Percentiles rank a stretch among this genome's conserved stretches.
phyloP scores from a whole-genome alignment of 2,888 invertebrate genomes.

The Drosophila aldrichi region DNA sequence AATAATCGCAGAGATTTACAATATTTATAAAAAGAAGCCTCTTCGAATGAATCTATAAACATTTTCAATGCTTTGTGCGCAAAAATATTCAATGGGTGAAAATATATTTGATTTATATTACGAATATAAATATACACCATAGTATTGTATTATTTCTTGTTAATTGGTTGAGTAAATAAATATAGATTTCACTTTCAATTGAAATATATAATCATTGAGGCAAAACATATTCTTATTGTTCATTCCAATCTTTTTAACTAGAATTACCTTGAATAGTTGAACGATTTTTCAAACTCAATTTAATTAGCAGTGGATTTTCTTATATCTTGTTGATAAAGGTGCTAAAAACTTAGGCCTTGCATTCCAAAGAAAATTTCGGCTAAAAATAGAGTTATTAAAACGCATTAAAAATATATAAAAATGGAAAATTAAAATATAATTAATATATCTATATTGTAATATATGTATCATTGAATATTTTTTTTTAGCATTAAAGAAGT shows the following conservation, averaged over 20 bases:
- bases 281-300: slow-evolving; percentile 1
- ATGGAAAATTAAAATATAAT: too few relatives aligned
- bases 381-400: neutral
- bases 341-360: neutral
- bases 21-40: slow-evolving; percentile 23
- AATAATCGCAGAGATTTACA: slow-evolving; percentile 1
- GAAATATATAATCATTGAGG: neutral
- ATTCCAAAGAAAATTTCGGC: neutral
- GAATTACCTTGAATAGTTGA: neutral
- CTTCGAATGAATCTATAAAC: neutral
- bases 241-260: neutral
- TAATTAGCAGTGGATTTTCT: neutral
- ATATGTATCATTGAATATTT: too few relatives aligned
- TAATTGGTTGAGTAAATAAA: slow-evolving; percentile 4
- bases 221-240: neutral
- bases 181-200: slow-evolving; percentile 4
- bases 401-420: neutral
- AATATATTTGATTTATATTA: neutral
- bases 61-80: neutral
- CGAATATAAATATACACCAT: neutral
- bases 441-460: too few relatives aligned
- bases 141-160: neutral
- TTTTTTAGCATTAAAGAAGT: too few relatives aligned
- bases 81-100: neutral
- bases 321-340: neutral